A percentile compares a stretch with the other conserved stretches of the same genome.
Evolutionary conservation across 92 coral and sea anemone species (phyloP).

Genomic region (Micromussa lordhowensis): DNA sequence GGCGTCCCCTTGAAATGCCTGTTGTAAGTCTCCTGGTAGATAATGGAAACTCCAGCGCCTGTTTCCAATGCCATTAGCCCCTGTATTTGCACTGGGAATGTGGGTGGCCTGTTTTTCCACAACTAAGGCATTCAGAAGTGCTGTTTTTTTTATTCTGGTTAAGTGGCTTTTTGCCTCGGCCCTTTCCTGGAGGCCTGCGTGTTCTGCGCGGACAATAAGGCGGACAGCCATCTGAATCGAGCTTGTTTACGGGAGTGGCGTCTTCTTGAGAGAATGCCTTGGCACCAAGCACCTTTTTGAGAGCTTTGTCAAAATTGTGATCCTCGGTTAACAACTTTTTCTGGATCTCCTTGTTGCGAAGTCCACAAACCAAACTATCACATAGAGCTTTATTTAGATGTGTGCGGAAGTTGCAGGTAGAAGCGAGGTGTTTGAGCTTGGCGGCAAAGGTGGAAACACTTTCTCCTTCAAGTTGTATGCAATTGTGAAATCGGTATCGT

Average conservation of each 20-base stretch:
- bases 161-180: background rate
- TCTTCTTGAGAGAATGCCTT: constrained; percentile 26
- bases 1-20: constrained; percentile 35
- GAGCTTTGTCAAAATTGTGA: constrained; percentile 27
- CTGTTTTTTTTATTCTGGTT: too few relatives aligned
- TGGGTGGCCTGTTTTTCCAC: constrained; percentile 31
- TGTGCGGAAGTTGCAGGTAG: constrained; percentile 65
- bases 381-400: constrained; percentile 56
- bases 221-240: background rate
- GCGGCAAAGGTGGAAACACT: constrained; percentile 45
- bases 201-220: background rate
- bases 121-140: constrained; percentile 34
- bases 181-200: constrained; percentile 16
- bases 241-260: background rate
- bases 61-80: background rate
- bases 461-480: constrained; percentile 34
- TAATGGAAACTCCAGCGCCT: too few relatives aligned
- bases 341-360: constrained; percentile 24
- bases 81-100: constrained; percentile 41
- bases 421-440: constrained; percentile 58
- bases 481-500: constrained; percentile 49
- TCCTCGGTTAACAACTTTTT: constrained; percentile 51
- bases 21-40: too few relatives aligned
- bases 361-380: background rate
- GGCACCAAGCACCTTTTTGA: constrained; percentile 21